These are phyloP conservation scores for Esox masquinongy DNA, from an alignment of 2,797 vertebrate species.

Conservation along the genomic window DNA sequence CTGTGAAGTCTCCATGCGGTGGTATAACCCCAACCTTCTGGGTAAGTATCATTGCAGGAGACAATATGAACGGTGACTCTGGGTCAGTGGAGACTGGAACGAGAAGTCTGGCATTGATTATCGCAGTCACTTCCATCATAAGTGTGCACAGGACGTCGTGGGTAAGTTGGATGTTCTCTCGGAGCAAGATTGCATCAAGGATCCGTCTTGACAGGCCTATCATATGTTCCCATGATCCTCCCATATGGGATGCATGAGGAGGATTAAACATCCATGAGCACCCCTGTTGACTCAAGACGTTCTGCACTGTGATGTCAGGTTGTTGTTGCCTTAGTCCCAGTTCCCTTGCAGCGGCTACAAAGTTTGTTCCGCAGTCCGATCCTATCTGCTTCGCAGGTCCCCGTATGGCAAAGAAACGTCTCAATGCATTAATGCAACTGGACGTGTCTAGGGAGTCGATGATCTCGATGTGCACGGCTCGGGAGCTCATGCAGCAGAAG, in stretches of 20 bases:
- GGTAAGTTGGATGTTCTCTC: neutral
- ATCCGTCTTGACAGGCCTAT: neutral
- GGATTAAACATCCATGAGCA: neutral
- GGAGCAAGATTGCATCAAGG: neutral
- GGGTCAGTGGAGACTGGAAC: constrained; percentile 24
- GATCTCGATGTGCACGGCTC: constrained; percentile 15
- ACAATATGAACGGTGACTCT: constrained; percentile 23
- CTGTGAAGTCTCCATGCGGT: constrained; percentile 24
- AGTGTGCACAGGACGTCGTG: constrained; percentile 12
- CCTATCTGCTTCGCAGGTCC: no score
- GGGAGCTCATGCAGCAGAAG: constrained; percentile 9
- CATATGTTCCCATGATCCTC: neutral
- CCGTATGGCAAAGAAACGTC: constrained; percentile 11
- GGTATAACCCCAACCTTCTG: constrained; percentile 20
- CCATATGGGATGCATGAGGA: neutral
- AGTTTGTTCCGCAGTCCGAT: no score
- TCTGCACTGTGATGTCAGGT: neutral
- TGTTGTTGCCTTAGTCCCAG: no score
- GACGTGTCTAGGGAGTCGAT: constrained; percentile 10
- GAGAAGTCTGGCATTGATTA: no score
- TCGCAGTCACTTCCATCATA: constrained; percentile 11
- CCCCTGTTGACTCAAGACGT: neutral
- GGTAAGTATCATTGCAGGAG: constrained; percentile 19
- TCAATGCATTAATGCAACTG: constrained; percentile 17
- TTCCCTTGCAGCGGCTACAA: no score